A percentile compares a stretch with the other conserved stretches of the same genome.
phyloP scores from a whole-genome alignment of 1,140 invertebrate genomes.

The Aphelinus atriplicis region DNA sequence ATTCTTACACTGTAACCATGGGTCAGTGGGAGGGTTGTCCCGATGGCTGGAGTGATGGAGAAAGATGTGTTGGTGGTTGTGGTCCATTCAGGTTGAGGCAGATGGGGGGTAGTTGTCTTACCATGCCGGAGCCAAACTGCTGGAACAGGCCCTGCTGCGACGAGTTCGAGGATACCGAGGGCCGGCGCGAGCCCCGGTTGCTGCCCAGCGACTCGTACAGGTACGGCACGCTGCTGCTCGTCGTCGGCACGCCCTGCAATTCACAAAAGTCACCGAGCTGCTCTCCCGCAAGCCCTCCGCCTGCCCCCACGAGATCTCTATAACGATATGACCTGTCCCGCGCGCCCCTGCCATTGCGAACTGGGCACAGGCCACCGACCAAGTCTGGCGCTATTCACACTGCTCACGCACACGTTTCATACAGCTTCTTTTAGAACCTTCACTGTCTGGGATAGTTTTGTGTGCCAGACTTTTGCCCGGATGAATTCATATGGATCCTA shows the following conservation, averaged over 20 bases:
- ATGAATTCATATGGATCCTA: too few relatives aligned
- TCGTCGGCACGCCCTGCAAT: constrained; percentile 84
- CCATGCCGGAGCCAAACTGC: constrained; percentile 86
- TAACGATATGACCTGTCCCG: too few relatives aligned
- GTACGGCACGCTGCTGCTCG: constrained; percentile 85
- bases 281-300: neutral
- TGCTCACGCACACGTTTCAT: too few relatives aligned
- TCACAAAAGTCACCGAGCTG: neutral
- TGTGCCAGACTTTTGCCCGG: too few relatives aligned
- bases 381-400: too few relatives aligned
- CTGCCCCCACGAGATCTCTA: neutral
- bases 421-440: too few relatives aligned
- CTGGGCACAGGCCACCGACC: too few relatives aligned
- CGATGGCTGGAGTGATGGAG: constrained; percentile 71
- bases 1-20: constrained; percentile 80
- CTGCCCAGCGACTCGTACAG: constrained; percentile 84
- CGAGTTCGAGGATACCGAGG: constrained; percentile 68
- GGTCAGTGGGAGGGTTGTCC: constrained; percentile 73
- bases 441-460: too few relatives aligned
- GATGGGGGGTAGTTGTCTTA: constrained; percentile 80
- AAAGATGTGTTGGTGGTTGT: constrained; percentile 66
- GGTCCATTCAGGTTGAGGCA: constrained; percentile 73
- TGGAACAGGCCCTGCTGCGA: constrained; percentile 79
- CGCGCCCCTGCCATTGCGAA: too few relatives aligned
- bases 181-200: constrained; percentile 77